These are phyloP conservation scores for Emydura subglobosa DNA, from an alignment of 2,113 vertebrate species.

Conservation along the genomic window DNA sequence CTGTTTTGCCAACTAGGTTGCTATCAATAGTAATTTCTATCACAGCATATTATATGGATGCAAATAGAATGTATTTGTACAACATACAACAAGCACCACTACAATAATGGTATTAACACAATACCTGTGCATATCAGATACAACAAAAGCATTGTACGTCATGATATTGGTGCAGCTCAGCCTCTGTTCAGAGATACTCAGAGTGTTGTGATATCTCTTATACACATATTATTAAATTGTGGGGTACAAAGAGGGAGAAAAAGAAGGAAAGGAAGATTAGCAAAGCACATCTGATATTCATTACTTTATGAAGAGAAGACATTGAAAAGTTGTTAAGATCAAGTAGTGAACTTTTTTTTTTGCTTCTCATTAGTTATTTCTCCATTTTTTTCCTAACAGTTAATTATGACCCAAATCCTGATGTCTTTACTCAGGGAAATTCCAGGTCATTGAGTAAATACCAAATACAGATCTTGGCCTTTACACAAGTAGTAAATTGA, in stretches of 20 bases:
- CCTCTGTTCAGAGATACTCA: background rate
- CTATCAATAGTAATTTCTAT: background rate
- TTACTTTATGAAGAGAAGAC: background rate
- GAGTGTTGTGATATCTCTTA: rapidly evolving
- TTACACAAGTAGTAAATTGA: background rate
- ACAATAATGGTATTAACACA: background rate
- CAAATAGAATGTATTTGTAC: background rate
- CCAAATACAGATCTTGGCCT: background rate
- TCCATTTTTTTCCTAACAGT: background rate
- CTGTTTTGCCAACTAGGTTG: background rate
- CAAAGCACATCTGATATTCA: background rate
- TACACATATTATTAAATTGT: background rate
- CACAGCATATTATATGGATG: background rate
- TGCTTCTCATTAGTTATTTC: background rate
- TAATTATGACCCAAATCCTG: background rate
- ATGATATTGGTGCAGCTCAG: background rate
- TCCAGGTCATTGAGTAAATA: background rate
- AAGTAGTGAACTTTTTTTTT: background rate
- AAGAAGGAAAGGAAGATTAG: background rate
- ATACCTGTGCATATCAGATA: background rate
- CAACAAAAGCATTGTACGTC: background rate
- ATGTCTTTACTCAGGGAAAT: background rate
- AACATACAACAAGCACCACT: background rate
- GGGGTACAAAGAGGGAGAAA: background rate
- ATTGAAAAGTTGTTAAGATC: background rate